A percentile compares a stretch with the other conserved stretches of the same genome.
phyloP scores from a whole-genome alignment of 2,797 vertebrate species.

The Parambassis ranga region DNA sequence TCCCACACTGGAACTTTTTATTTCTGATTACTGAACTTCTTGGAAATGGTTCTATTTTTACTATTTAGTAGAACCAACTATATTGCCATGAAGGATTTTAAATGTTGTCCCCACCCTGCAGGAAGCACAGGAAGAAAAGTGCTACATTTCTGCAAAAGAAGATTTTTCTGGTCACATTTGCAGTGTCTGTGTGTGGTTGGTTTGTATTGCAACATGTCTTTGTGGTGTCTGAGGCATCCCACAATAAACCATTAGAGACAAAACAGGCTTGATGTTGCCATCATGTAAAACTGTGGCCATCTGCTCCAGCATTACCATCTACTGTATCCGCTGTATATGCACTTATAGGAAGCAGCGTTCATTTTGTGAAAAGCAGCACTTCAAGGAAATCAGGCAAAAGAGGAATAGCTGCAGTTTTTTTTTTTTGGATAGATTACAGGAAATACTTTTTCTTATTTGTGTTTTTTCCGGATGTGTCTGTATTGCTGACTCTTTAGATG shows the following conservation, averaged over 20 bases:
- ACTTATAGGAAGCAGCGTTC: slow-evolving; percentile 29
- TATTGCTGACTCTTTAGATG: slow-evolving; percentile 63
- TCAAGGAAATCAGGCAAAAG: slow-evolving; percentile 53
- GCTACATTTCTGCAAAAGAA: slow-evolving; percentile 40
- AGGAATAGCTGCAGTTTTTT: slow-evolving; percentile 40
- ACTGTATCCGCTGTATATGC: neutral
- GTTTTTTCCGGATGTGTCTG: slow-evolving; percentile 50
- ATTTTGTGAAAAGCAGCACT: slow-evolving; percentile 24
- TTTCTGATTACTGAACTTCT: neutral
- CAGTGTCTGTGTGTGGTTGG: slow-evolving; percentile 67
- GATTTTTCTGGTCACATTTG: slow-evolving; percentile 55
- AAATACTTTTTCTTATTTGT: slow-evolving; percentile 26
- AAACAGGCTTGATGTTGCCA: slow-evolving; percentile 56
- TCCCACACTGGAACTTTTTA: too few species aligned
- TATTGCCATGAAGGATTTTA: neutral
- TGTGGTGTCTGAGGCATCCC: slow-evolving; percentile 75
- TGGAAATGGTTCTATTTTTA: slow-evolving; percentile 2
- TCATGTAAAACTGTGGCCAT: slow-evolving; percentile 23
- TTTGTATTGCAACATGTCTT: slow-evolving; percentile 73
- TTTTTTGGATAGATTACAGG: slow-evolving; percentile 2
- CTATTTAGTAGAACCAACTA: neutral
- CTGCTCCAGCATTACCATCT: slow-evolving; percentile 7
- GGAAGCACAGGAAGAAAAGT: neutral
- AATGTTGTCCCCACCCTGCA: neutral
- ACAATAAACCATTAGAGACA: slow-evolving; percentile 66